These are phyloP conservation scores for Halocynthia roretzi DNA, from an alignment of 23 tunicate species.

Conservation along the genomic window DNA sequence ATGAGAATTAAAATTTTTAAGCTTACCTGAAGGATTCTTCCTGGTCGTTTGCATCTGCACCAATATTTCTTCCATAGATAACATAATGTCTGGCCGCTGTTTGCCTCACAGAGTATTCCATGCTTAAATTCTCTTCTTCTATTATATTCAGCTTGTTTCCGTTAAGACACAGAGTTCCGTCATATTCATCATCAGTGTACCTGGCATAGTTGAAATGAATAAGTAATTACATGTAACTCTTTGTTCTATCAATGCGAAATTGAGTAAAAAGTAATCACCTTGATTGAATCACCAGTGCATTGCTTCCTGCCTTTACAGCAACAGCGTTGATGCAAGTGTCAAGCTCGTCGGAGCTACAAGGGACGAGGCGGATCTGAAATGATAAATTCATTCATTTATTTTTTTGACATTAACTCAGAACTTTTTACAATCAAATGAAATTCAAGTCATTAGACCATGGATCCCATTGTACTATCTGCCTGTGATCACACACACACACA, in stretches of 20 bases:
- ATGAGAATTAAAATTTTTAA: too few relatives aligned
- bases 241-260: too few relatives aligned
- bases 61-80: background rate
- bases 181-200: conserved; percentile 18
- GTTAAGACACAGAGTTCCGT: conserved; percentile 14
- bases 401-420: too few relatives aligned
- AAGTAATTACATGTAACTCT: too few relatives aligned
- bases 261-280: background rate
- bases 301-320: background rate
- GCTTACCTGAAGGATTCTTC: too few relatives aligned
- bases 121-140: background rate
- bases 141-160: conserved; percentile 4
- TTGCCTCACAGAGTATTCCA: background rate
- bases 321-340: background rate
- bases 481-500: too few relatives aligned
- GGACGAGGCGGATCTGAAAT: conserved; percentile 10
- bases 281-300: conserved; percentile 18
- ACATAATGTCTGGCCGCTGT: conserved; percentile 13
- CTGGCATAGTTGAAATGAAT: background rate
- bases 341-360: background rate
- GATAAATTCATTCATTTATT: background rate
- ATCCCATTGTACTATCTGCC: too few relatives aligned
- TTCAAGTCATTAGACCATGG: too few relatives aligned
- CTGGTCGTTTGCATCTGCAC: too few relatives aligned
- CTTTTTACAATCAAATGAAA: too few relatives aligned